Conservation (phyloP, 2,888 invertebrate genomes). For the Tigriopus californicus region DNA sequence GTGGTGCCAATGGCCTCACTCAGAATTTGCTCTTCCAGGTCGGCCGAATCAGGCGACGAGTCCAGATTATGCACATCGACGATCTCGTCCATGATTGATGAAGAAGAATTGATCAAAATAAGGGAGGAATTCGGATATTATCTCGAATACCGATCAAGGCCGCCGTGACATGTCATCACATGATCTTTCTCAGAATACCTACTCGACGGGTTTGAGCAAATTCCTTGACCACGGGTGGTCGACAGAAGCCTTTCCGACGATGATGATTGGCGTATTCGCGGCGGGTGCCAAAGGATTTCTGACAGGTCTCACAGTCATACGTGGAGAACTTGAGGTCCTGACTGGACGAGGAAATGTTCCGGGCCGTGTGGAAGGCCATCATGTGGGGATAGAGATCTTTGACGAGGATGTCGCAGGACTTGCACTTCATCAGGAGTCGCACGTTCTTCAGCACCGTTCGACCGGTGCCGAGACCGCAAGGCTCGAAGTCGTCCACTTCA, state of each 20-base stretch:
- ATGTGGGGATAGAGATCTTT: too few species aligned
- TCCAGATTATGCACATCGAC: not conserved
- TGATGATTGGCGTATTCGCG: not conserved
- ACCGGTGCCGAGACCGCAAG: too few species aligned
- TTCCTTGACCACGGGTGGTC: not conserved
- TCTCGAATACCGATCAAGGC: too few species aligned
- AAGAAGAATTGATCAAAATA: too few species aligned
- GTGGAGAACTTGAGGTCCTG: too few species aligned
- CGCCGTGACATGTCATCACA: too few species aligned
- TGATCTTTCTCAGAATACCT: not conserved
- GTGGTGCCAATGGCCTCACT: constrained; percentile 5
- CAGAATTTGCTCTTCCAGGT: not conserved
- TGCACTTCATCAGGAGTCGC: too few species aligned
- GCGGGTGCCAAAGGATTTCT: not conserved
- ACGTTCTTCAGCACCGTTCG: too few species aligned
- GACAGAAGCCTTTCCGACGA: constrained; percentile 1
- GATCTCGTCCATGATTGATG: not conserved
- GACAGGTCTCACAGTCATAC: not conserved
- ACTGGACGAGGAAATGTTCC: too few species aligned
- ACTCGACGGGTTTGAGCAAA: not conserved
- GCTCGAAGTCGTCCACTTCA: not conserved
- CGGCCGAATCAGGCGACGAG: not conserved
- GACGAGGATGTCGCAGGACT: too few species aligned
- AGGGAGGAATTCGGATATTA: too few species aligned
- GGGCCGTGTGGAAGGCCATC: too few species aligned